Conservation (phyloP, 1,140 invertebrate genomes). For the Drosophila parabipectinata region DNA sequence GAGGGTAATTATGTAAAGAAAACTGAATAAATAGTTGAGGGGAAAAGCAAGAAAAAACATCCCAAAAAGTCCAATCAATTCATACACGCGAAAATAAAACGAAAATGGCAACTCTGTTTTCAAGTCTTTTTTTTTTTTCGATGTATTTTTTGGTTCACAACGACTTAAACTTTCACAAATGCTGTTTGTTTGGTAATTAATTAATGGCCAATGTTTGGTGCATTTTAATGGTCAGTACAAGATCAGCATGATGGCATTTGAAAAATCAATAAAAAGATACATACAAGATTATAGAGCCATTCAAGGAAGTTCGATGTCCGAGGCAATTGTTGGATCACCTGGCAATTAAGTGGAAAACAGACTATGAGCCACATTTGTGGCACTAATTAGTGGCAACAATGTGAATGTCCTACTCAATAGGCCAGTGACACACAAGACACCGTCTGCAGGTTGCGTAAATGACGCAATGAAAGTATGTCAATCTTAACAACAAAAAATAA, state of each 20-base stretch:
- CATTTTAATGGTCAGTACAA: constrained; percentile 56
- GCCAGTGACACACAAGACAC: constrained; percentile 59
- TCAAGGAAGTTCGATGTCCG: constrained; percentile 55
- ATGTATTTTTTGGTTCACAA: constrained; percentile 66
- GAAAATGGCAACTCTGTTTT: constrained; percentile 63
- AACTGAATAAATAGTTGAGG: constrained; percentile 54
- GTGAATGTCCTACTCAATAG: constrained; percentile 74
- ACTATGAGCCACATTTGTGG: constrained; percentile 44
- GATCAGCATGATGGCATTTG: neutral
- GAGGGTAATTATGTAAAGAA: constrained; percentile 63
- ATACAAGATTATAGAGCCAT: no score
- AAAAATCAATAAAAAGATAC: neutral
- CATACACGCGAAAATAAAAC: constrained; percentile 69
- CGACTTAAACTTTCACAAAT: constrained; percentile 66
- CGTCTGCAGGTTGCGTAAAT: constrained; percentile 48
- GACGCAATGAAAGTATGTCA: constrained; percentile 77
- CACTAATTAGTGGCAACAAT: constrained; percentile 52
- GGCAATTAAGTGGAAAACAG: constrained; percentile 22
- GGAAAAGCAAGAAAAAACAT: constrained; percentile 54
- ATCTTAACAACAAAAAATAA: constrained; percentile 9
- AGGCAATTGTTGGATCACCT: constrained; percentile 30
- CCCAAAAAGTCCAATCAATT: constrained; percentile 59
- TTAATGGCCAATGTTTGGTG: constrained; percentile 62
- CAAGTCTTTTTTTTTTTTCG: constrained; percentile 18
- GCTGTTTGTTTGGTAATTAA: constrained; percentile 57